Conservation (phyloP, 2,797 vertebrate species). For the Molossus alvarezi region DNA sequence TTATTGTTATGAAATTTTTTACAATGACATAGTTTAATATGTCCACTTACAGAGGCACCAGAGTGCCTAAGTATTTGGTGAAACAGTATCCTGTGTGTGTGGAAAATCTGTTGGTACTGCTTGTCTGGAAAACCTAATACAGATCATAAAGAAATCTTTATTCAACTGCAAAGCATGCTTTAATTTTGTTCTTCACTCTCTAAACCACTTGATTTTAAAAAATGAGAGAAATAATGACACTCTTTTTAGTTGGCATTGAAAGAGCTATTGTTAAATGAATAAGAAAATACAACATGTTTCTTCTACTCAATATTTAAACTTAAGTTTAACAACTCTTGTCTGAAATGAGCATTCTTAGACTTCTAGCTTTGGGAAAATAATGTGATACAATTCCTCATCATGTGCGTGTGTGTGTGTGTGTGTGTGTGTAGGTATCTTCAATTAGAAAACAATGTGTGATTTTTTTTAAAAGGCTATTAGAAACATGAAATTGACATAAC, state of each 20-base stretch:
- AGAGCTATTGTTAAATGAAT: background rate
- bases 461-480: constrained; percentile 68
- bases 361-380: constrained; percentile 42
- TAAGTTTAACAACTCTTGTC: constrained; percentile 4
- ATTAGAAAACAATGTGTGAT: constrained; percentile 66
- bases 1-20: background rate
- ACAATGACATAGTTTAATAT: background rate
- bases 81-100: background rate
- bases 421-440: background rate
- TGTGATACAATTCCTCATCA: background rate
- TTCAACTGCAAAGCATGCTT: background rate
- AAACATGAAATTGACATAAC: constrained; percentile 72
- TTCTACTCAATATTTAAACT: background rate
- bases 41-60: background rate
- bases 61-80: background rate
- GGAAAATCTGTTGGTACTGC: background rate
- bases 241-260: background rate
- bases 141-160: constrained; percentile 16
- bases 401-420: background rate
- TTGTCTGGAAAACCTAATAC: background rate
- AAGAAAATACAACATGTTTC: background rate
- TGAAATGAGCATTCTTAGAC: background rate
- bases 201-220: background rate
- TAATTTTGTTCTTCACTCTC: background rate
- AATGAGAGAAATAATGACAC: background rate